phyloP scores from a whole-genome alignment of 2,113 vertebrate genomes.

The Riparia riparia region DNA sequence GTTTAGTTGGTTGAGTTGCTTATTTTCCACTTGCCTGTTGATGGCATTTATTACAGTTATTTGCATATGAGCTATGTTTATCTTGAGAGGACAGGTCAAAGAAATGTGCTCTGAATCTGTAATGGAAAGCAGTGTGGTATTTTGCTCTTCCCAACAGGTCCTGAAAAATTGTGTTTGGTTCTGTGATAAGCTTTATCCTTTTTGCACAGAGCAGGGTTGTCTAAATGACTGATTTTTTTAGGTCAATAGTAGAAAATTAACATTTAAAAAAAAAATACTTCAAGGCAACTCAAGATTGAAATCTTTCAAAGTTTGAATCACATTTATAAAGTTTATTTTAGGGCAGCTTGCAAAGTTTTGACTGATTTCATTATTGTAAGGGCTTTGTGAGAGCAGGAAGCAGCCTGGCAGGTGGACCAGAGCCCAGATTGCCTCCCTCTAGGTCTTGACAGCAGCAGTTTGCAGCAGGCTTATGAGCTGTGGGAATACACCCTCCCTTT shows the following conservation, averaged over 20 bases:
- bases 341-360: neutral
- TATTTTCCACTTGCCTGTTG: neutral
- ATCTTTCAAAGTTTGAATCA: neutral
- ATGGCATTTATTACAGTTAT: neutral
- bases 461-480: rapidly evolving
- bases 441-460: rapidly evolving
- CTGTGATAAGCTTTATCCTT: conserved; percentile 62
- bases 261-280: neutral
- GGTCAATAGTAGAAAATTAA: conserved; percentile 17
- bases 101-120: neutral
- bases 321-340: neutral
- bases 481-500: neutral
- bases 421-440: neutral
- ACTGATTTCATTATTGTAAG: neutral
- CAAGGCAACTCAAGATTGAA: neutral
- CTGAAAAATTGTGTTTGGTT: neutral
- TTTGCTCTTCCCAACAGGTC: neutral
- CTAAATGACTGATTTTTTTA: conserved; percentile 38
- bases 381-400: neutral
- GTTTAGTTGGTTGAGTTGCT: neutral
- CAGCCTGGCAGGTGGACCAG: neutral
- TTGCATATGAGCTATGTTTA: neutral
- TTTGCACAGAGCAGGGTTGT: neutral
- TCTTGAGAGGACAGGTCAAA: neutral
- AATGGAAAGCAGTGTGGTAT: neutral